These are phyloP conservation scores for Gnathonemus longibarbis DNA, from an alignment of 2,113 vertebrate species.

Conservation along the genomic window DNA sequence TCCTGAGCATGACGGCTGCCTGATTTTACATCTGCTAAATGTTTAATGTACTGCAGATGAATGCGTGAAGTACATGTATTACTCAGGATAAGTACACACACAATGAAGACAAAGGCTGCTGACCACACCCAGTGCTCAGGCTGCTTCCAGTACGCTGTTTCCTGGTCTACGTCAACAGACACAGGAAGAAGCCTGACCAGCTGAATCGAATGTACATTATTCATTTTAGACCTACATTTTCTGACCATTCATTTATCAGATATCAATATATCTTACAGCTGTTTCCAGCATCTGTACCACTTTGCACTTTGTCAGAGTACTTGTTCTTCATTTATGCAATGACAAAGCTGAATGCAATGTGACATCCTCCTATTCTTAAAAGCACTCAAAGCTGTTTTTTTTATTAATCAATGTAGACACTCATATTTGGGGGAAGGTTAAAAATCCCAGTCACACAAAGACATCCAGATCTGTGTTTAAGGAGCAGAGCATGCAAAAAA, in stretches of 20 bases:
- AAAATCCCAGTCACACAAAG: background rate
- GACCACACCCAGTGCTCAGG: background rate
- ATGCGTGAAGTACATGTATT: conserved; percentile 19
- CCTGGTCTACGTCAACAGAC: background rate
- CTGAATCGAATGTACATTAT: background rate
- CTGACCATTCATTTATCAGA: background rate
- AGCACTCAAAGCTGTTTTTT: background rate
- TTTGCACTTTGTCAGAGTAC: background rate
- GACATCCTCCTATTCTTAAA: background rate
- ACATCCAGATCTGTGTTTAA: background rate
- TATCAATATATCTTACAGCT: background rate
- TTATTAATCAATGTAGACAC: background rate
- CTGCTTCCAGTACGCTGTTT: conserved; percentile 20
- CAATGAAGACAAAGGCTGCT: conserved; percentile 32
- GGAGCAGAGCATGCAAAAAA: background rate
- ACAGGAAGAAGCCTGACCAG: background rate
- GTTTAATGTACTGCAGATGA: conserved; percentile 41
- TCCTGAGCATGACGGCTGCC: conserved; percentile 13
- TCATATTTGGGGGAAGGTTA: background rate
- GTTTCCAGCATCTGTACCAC: background rate
- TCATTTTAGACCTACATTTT: background rate
- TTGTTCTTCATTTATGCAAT: background rate
- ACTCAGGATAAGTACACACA: conserved; percentile 29
- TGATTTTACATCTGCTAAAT: conserved; percentile 42
- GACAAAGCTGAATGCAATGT: background rate